These are phyloP conservation scores for Dasypus novemcinctus DNA, from an alignment of 2,113 vertebrate genomes.

Conservation along the genomic window DNA sequence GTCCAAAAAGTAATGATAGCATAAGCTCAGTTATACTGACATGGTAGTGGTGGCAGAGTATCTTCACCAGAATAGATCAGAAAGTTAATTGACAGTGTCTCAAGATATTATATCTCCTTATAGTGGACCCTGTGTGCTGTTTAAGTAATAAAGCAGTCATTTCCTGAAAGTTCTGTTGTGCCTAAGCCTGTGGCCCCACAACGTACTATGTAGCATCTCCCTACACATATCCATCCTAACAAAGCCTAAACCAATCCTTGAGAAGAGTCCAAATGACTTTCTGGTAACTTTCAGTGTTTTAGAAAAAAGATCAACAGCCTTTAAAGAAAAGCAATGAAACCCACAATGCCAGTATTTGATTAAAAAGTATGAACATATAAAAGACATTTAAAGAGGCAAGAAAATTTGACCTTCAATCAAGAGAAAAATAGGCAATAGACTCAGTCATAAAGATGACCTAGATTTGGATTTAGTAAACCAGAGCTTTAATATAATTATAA, in stretches of 20 bases:
- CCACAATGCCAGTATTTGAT: neutral
- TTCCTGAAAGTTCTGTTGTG: no score
- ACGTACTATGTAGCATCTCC: no score
- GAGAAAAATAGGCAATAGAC: neutral
- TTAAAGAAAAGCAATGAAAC: neutral
- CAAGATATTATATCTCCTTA: no score
- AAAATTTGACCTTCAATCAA: neutral
- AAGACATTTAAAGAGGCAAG: neutral
- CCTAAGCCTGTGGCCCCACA: no score
- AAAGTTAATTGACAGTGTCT: no score
- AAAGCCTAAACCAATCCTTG: neutral
- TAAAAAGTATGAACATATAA: neutral
- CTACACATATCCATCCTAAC: neutral
- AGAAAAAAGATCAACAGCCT: neutral
- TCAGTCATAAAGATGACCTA: neutral
- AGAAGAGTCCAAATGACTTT: neutral
- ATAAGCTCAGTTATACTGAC: no score
- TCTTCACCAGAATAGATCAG: no score
- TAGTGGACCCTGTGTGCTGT: no score
- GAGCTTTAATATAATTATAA: neutral
- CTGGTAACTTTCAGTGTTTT: neutral
- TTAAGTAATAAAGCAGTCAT: no score
- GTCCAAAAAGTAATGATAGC: no score
- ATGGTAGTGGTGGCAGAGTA: no score
- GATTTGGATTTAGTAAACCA: neutral